These are phyloP conservation scores for Ascaphus truei DNA, from an alignment of 2,113 vertebrate genomes.

Conservation along the genomic window DNA sequence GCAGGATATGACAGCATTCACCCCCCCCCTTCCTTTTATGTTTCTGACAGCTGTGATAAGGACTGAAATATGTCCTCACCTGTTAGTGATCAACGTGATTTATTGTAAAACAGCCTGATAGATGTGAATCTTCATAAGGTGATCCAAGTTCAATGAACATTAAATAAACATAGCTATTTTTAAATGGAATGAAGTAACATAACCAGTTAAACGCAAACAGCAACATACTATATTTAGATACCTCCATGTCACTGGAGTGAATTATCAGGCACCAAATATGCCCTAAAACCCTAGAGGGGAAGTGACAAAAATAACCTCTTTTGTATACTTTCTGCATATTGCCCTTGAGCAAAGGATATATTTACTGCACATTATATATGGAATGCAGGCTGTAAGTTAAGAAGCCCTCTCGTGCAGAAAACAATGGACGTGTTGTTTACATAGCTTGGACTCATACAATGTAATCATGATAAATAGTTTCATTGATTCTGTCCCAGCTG, in stretches of 20 bases:
- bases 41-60: not conserved
- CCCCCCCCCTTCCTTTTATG: not conserved
- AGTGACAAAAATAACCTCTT: not conserved
- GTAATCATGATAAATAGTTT: no score
- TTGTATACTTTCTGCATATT: not conserved
- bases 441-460: not conserved
- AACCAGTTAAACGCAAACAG: not conserved
- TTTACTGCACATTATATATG: not conserved
- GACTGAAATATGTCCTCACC: not conserved
- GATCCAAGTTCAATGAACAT: not conserved
- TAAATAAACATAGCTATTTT: not conserved
- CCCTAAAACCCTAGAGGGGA: not conserved
- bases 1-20: no score
- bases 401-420: not conserved
- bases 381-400: no score
- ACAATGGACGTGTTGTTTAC: not conserved
- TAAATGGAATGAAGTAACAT: not conserved
- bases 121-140: not conserved
- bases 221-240: not conserved
- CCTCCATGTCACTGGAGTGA: not conserved
- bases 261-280: not conserved
- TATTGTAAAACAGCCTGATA: not conserved
- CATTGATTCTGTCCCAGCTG: no score
- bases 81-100: not conserved
- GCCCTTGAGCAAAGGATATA: not conserved